Conservation (phyloP, 2,113 vertebrate genomes). For the Scartelaos histophorus region DNA sequence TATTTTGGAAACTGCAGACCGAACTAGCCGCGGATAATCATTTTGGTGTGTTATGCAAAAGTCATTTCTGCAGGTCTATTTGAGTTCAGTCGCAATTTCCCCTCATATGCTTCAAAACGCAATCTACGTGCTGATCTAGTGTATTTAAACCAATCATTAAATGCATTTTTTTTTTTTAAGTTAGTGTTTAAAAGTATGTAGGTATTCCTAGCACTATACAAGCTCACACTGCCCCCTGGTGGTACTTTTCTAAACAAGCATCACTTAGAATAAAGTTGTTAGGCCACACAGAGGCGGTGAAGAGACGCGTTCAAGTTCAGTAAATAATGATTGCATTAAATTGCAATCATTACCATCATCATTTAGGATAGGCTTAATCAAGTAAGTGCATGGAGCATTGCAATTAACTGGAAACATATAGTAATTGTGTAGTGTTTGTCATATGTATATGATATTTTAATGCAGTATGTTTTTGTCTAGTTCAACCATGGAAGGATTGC, state of each 20-base stretch:
- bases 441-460: too few species aligned
- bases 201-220: neutral
- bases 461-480: too few species aligned
- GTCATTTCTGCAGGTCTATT: neutral
- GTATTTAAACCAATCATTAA: neutral
- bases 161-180: neutral
- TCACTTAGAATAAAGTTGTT: conserved; percentile 3
- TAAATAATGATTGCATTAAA: neutral
- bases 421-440: too few species aligned
- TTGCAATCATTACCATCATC: neutral
- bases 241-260: conserved; percentile 9
- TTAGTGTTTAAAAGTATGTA: neutral
- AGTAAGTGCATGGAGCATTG: too few species aligned
- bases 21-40: neutral
- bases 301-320: conserved; percentile 12
- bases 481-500: too few species aligned
- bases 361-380: neutral
- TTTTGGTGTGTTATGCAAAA: neutral
- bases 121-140: neutral
- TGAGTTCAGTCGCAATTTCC: neutral
- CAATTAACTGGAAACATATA: too few species aligned
- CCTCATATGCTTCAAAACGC: neutral
- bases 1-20: neutral
- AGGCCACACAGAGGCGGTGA: conserved; percentile 49
- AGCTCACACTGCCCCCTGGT: conserved; percentile 44